Evolutionary conservation across 2,888 invertebrate species (phyloP), one percentile per base, ranked within the genome.

Genomic region (Volucella inflata): DNA sequence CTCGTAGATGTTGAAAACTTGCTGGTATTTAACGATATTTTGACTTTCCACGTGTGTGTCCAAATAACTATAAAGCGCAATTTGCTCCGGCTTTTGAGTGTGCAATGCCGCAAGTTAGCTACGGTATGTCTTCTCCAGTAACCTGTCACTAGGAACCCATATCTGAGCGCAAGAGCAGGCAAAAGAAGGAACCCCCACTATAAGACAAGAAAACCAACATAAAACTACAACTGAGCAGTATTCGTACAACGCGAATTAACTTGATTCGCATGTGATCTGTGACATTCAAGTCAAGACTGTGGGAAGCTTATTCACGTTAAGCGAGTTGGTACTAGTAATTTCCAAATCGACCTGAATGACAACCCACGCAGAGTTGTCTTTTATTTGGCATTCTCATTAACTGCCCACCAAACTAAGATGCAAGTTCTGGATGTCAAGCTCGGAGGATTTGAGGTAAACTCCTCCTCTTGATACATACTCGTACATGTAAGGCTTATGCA

Each of bases 191-290:
- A 21, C 11, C n/a, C 36, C 14, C 30, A 9, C 30, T 2, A 30
- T 30, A 12, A 53, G 30, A 30, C 30, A 30, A 12, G 12, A 53
- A 53, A 44, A 67, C 42, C 44, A 30, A 67, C 40, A 21, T 42
- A 14, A 21, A 42, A 16, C 17, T 38, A 36, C 48, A 48, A 11
- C 57, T 44, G 17, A 17, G 10, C 16, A 12, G 59, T 30, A 40
- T 46, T 44, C 64, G 74, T 57, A 70, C 68, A 59, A 51, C 51
- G 21, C 53, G 75, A 84, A 84, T 80, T 84, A 84, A 84, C 71
- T 71, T 51, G 71, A 71, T 71, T 84, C 84, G 71, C 71, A 53
- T 84, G 79, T 70, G 53, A 79, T 84, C 75, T 62, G 79, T 78
- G 83, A 84, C 84, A 78, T 74, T 78, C 64, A 51, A 42, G 53